Base-by-base conservation (phyloP, 2,888 invertebrate species). In the Diadegma fenestrale region DNA sequence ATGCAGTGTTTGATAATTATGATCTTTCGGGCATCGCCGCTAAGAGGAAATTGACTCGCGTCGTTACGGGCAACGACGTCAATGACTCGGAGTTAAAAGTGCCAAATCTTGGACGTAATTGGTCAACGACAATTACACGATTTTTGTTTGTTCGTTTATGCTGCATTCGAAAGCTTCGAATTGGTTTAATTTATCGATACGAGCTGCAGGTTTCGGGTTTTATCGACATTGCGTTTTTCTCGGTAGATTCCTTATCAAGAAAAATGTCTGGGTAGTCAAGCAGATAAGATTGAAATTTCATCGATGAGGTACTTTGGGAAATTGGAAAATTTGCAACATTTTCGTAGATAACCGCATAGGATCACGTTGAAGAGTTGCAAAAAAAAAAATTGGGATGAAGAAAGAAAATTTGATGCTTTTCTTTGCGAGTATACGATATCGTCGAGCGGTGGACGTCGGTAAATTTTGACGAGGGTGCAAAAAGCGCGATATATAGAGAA, bases 381-480 rank as follows among this genome's bases (percentile, higher is more conserved):
- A 64, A n/a, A 22, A 12, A 45, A n/a, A n/a, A n/a, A n/a, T n/a
- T 12, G 17, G n/a, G 48, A 61, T 17, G 14, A 43, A 61, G 43
- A 58, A 58, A 61, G 26, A n/a, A 26, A 64, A 63, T 76, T 76
- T 76, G 48, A 77, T 77, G 37, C 26, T 77, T 68, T 41, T 51
- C 37, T 22, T n/a, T 7, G 17, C 72, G 72, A 54, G 8, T 41
- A 37, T 54, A 72, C n/a, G 48, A 48, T n/a, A n/a, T 33, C 30
- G 51, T 48, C 33, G 69, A 71, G 30, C 48, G 19, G 17, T 51
- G 48, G 64, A 64, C 63, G 64, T 37, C 48, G 33, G 54, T 77
- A 54, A 68, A 77, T 37, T 77, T 51, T 77, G 66, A 77, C 54
- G 77, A 77, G 76, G 77, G 66, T 30, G 37, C 26, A 41, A 61